Conservation (phyloP, 1,140 invertebrate species). For the Spodoptera litura region DNA sequence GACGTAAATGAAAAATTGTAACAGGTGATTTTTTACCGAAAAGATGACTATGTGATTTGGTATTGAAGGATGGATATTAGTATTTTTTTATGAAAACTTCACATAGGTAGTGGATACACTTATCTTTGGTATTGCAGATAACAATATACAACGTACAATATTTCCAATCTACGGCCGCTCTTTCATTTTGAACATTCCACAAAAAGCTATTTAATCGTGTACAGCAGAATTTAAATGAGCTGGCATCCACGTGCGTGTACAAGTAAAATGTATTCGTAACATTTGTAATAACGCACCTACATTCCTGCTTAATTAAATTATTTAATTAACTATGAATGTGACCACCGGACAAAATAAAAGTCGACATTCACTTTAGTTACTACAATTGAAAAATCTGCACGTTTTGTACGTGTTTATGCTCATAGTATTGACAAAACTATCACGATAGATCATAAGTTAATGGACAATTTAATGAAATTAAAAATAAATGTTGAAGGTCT, state of each 20-base stretch:
- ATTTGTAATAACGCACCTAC: slow-evolving; percentile 7
- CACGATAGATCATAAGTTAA: too few relatives aligned
- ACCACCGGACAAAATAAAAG: not conserved
- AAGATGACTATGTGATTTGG: slow-evolving; percentile 9
- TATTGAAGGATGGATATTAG: slow-evolving; percentile 10
- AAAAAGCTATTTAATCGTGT: not conserved
- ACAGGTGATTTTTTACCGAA: slow-evolving; percentile 2
- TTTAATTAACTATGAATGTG: not conserved
- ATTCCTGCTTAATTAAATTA: slow-evolving; percentile 15
- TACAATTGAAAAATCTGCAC: not conserved
- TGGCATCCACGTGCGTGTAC: slow-evolving; percentile 8
- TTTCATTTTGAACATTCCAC: slow-evolving; percentile 1
- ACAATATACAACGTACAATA: too few relatives aligned
- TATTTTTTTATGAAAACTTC: slow-evolving; percentile 6
- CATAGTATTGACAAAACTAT: too few relatives aligned
- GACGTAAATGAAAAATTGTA: not conserved
- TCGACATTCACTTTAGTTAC: not conserved
- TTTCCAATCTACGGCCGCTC: not conserved
- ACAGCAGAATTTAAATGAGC: slow-evolving; percentile 23
- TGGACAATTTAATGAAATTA: too few relatives aligned
- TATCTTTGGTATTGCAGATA: too few relatives aligned
- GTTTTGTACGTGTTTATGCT: not conserved
- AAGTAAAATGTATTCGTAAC: slow-evolving; percentile 5
- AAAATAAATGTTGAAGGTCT: too few relatives aligned
- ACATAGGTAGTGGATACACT: too few relatives aligned